Evolutionary conservation across 2,113 vertebrate species (phyloP).

Genomic region (Dasyprocta punctata): DNA sequence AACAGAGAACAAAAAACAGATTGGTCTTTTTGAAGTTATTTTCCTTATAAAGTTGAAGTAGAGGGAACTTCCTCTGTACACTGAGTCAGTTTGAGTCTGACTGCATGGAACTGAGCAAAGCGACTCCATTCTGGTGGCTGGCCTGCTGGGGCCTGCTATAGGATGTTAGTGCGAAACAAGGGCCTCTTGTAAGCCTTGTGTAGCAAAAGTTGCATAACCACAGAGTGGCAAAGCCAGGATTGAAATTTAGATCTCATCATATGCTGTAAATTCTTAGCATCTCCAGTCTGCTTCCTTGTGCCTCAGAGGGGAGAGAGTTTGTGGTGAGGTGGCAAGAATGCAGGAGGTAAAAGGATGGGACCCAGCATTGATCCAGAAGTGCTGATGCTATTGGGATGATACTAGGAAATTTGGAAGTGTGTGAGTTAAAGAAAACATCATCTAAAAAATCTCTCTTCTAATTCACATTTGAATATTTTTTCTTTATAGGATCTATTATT

Average conservation of each 20-base stretch:
- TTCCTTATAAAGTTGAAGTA: not conserved
- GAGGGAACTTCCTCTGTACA: not conserved
- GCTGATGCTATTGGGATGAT: not conserved
- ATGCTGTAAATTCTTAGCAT: not conserved
- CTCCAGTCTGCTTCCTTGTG: not conserved
- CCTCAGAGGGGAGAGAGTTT: not conserved
- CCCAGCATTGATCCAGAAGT: not conserved
- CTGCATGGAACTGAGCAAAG: not conserved
- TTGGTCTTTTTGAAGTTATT: not conserved
- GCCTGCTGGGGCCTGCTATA: not conserved
- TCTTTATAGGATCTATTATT: not conserved
- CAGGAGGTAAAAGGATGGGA: not conserved
- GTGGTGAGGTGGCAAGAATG: not conserved
- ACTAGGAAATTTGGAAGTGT: not conserved
- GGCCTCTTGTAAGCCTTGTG: not conserved
- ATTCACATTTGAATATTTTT: not conserved
- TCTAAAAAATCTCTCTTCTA: not conserved
- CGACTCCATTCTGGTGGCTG: not conserved
- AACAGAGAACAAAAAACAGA: not conserved
- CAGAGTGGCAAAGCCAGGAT: not conserved
- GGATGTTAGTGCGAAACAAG: not conserved
- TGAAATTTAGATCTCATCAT: not conserved
- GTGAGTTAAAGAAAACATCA: not conserved
- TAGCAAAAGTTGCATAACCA: not conserved
- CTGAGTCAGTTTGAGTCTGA: not conserved